Base-by-base conservation (phyloP, 2,797 vertebrate genomes). In the Masticophis lateralis region DNA sequence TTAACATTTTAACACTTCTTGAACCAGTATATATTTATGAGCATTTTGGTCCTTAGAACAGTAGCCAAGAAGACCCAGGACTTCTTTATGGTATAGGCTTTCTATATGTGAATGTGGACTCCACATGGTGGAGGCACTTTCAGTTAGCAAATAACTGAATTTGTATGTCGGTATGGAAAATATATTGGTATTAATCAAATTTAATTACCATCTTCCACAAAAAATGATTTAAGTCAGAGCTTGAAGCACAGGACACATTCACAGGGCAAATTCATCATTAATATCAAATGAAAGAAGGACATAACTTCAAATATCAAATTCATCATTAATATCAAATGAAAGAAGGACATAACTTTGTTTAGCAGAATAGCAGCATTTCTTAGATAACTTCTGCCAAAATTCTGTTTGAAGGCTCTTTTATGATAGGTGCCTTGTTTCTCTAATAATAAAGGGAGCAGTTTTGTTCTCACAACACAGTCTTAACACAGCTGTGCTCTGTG, bases 361-460 rank as follows among this genome's bases (percentile, higher is more conserved):
- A 69, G 10, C 11, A 92, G 60, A 90, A 61, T 18, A 37, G 12
- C 60, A 66, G 6, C 27, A 27, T 32, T 59, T 89, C 51, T 3
- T 18, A 43, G 22, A 28, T 59, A 43, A 37, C 53, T 20, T 91
- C 47, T 93, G 92, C 63, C 66, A 91, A 79, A 28, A 79, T 89
- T 74, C 43, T 91, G 63, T 89, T 55, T 88, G 89, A 91, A 92
- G 66, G 28, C 66, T 13, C 32, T 61, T 92, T 56, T 88, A 55
- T 92, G 89, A 61, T 88, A 90, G 51, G 86, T 83, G 47, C 12
- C 86, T 83, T 88, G 47, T 91, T 63, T 94, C 12, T 47, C 61
- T 63, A 92, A 88, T 79, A 83, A 92, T 90, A 63, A 3, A 57
- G 57, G 66, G 63, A 92, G 14, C 56, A n/a, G 63, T 59, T 92